Conservation (phyloP, 2,888 invertebrate species). For the Torymus tubicola region DNA sequence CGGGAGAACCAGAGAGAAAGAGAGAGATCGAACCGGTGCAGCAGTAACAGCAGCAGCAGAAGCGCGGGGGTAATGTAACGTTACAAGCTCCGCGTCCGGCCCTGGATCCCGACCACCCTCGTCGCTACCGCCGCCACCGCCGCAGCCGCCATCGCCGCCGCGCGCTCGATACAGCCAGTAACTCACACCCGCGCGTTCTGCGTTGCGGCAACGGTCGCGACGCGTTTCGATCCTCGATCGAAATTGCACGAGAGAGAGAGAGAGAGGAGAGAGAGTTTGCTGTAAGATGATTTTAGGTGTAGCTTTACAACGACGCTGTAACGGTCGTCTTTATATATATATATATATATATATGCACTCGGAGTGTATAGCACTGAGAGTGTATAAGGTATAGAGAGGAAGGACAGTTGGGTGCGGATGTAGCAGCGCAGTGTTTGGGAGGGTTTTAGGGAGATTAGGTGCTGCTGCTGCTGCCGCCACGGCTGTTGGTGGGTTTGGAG, state of each 20-base stretch:
- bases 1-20: constrained; percentile 28
- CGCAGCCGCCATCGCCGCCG: constrained; percentile 23
- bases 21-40: constrained; percentile 20
- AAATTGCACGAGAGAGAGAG: too few relatives aligned
- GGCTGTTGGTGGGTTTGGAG: too few relatives aligned
- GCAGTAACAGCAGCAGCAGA: too few relatives aligned
- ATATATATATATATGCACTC: too few relatives aligned
- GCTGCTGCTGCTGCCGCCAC: too few relatives aligned
- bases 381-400: too few relatives aligned
- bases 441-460: too few relatives aligned
- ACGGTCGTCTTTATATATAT: background rate
- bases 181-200: constrained; percentile 60
- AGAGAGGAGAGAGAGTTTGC: constrained; percentile 4
- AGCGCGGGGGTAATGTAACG: constrained; percentile 47
- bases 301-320: background rate
- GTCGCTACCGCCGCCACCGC: constrained; percentile 6
- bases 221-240: background rate
- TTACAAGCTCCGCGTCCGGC: constrained; percentile 41
- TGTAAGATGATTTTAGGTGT: background rate
- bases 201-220: background rate
- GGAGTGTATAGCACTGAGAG: too few relatives aligned
- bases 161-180: constrained; percentile 64
- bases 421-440: too few relatives aligned
- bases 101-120: constrained; percentile 48
- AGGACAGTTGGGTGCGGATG: too few relatives aligned